phyloP scores from a whole-genome alignment of 2,888 invertebrate species.

The Mechanitis mazaeus region DNA sequence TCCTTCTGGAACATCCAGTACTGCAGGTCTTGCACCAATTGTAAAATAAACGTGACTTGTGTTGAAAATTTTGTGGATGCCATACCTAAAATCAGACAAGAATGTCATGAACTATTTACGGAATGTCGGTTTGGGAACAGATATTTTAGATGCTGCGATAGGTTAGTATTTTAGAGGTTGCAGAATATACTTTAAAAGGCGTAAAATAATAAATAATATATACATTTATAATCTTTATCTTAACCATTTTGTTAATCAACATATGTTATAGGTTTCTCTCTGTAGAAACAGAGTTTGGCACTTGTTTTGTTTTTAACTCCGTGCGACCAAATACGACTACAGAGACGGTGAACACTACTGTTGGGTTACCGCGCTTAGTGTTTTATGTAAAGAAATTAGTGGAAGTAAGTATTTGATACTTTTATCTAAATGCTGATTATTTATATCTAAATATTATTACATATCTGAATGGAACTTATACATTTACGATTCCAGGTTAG shows the following conservation, averaged over 20 bases:
- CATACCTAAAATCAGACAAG: constrained; percentile 42
- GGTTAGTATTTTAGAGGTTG: constrained; percentile 32
- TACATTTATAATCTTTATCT: too few relatives aligned
- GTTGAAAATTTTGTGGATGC: constrained; percentile 40
- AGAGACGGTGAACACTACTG: constrained; percentile 59
- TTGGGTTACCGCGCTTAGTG: constrained; percentile 64
- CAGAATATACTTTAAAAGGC: too few relatives aligned
- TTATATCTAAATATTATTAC: background rate
- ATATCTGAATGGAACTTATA: too few relatives aligned
- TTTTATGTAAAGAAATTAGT: constrained; percentile 66
- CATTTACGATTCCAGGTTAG: constrained; percentile 62
- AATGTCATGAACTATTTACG: constrained; percentile 50
- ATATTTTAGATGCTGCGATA: constrained; percentile 57
- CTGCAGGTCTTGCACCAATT: constrained; percentile 51
- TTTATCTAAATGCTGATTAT: background rate
- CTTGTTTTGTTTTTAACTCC: constrained; percentile 64
- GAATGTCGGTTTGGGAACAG: constrained; percentile 58
- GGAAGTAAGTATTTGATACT: constrained; percentile 48
- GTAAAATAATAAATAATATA: too few relatives aligned
- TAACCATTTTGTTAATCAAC: constrained; percentile 8
- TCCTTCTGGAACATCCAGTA: constrained; percentile 52
- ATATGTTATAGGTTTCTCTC: constrained; percentile 50
- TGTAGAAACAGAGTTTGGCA: constrained; percentile 58
- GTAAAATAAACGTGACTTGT: constrained; percentile 49
- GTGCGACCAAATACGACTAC: constrained; percentile 37